Percentiles rank a stretch among this genome's conserved stretches.
These are phyloP conservation scores for Heliconius himera DNA, from an alignment of 1,140 invertebrate species.

Conservation along the genomic window DNA sequence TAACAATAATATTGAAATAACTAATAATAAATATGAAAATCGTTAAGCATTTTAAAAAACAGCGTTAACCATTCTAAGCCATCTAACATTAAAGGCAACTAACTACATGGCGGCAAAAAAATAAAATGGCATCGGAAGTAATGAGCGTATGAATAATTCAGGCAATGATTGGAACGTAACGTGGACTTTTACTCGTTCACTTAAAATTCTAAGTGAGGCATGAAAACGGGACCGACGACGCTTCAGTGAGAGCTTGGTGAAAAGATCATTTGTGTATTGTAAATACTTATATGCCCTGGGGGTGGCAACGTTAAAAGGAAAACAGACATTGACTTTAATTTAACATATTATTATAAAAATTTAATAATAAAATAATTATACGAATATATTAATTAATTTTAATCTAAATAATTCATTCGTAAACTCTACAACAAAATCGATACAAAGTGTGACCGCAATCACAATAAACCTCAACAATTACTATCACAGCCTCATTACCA, in stretches of 20 bases:
- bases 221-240: slow-evolving; percentile 42
- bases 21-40: slow-evolving; percentile 21
- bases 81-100: slow-evolving; percentile 47
- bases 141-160: slow-evolving; percentile 67
- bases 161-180: slow-evolving; percentile 49
- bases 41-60: slow-evolving; percentile 36
- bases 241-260: slow-evolving; percentile 37
- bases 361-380: neutral
- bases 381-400: too few species aligned
- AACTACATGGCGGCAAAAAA: slow-evolving; percentile 51
- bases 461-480: neutral
- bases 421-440: too few species aligned
- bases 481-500: slow-evolving; percentile 17
- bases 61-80: slow-evolving; percentile 50
- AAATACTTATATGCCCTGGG: slow-evolving; percentile 1
- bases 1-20: slow-evolving; percentile 22
- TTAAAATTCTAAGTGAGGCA: slow-evolving; percentile 49
- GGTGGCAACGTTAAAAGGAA: neutral
- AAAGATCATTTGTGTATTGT: slow-evolving; percentile 8
- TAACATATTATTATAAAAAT: neutral
- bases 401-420: too few species aligned
- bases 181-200: slow-evolving; percentile 63
- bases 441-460: too few species aligned
- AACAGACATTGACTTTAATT: neutral
- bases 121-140: slow-evolving; percentile 59